Conservation (phyloP, 2,797 vertebrate genomes). For the Hippoglossus hippoglossus region DNA sequence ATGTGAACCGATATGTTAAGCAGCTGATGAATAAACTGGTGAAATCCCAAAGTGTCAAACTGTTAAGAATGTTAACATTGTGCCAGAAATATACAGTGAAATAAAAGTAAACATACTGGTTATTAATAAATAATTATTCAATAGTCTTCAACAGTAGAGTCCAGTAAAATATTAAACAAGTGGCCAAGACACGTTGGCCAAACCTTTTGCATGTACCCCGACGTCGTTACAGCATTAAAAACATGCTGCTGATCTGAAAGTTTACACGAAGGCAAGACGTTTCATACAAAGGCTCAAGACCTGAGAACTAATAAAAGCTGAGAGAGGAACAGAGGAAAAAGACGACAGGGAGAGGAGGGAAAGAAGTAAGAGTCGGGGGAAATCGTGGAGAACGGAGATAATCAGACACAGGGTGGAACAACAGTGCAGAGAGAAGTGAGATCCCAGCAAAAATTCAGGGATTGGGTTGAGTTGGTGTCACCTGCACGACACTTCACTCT, state of each 20-base stretch:
- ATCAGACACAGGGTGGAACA: background rate
- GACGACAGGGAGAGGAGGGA: background rate
- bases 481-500: background rate
- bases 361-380: background rate
- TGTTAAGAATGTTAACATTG: background rate
- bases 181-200: background rate
- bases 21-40: background rate
- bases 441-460: conserved; percentile 19
- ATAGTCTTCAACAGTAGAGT: background rate
- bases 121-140: background rate
- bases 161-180: conserved; percentile 21
- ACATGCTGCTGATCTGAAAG: conserved; percentile 30
- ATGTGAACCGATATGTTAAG: too few relatives aligned
- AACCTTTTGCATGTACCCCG: conserved; percentile 5
- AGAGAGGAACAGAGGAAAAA: conserved; percentile 6
- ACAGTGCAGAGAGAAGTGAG: background rate
- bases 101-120: background rate
- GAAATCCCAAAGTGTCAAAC: background rate
- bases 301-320: conserved; percentile 45
- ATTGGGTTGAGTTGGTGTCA: conserved; percentile 9
- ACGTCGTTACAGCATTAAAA: conserved; percentile 17
- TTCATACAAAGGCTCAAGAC: conserved; percentile 42
- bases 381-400: background rate
- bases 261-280: conserved; percentile 42
- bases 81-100: background rate